Evolutionary conservation across 2,888 invertebrate genomes (phyloP).

Genomic region (Yponomeuta evonymella): DNA sequence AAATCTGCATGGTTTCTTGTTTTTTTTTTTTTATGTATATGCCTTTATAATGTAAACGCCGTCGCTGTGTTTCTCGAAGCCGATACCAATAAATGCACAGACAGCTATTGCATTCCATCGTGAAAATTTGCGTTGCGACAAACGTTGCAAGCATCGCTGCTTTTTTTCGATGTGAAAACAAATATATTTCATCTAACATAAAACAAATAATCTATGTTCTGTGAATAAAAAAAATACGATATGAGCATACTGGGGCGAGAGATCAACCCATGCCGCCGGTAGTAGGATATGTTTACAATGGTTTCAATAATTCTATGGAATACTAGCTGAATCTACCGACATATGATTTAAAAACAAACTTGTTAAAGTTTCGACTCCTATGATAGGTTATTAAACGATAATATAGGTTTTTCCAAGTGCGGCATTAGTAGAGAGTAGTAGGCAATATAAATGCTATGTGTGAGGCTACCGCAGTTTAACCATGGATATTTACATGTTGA

Average conservation of each 20-base stretch:
- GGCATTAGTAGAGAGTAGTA: background rate
- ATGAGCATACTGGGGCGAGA: background rate
- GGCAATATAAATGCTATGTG: background rate
- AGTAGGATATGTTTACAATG: background rate
- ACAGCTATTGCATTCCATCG: background rate
- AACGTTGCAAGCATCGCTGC: background rate
- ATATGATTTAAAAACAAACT: background rate
- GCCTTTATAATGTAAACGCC: background rate
- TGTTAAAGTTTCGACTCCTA: background rate
- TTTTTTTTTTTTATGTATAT: too few relatives aligned
- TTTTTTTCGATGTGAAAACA: background rate
- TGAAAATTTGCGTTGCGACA: background rate
- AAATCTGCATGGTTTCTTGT: background rate
- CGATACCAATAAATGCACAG: background rate
- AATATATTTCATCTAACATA: too few relatives aligned
- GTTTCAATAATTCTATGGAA: background rate
- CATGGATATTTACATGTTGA: constrained; percentile 2
- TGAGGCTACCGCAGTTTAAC: background rate
- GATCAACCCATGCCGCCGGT: background rate
- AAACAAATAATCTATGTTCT: too few relatives aligned
- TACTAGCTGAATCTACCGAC: background rate
- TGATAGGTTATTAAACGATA: background rate
- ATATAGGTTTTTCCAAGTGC: too few relatives aligned
- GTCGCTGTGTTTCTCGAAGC: background rate
- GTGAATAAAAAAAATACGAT: too few relatives aligned